Conservation (phyloP, 1,140 invertebrate genomes). For the Drosophila parvula region DNA sequence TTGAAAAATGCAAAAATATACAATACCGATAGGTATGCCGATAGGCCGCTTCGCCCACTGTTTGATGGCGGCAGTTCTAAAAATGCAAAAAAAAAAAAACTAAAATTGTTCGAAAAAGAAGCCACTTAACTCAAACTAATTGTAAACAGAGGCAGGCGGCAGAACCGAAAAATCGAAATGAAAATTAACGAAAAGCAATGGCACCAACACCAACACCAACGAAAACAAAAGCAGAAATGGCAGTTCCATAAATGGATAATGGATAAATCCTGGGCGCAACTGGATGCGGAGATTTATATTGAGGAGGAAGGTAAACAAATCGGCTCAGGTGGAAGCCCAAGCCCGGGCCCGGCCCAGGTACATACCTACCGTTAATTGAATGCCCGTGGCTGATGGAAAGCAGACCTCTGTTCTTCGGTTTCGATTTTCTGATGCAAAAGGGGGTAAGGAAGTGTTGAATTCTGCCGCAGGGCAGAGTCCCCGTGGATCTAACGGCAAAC, state of each 20-base stretch:
- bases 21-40: no score
- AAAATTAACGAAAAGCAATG: constrained; percentile 50
- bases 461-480: constrained; percentile 2
- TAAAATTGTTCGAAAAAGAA: constrained; percentile 3
- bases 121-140: constrained; percentile 74
- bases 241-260: constrained; percentile 34
- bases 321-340: constrained; percentile 25
- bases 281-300: constrained; percentile 71
- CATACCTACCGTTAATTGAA: constrained; percentile 61
- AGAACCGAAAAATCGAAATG: constrained; percentile 2
- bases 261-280: constrained; percentile 66
- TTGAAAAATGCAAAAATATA: no score
- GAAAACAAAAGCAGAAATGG: constrained; percentile 3
- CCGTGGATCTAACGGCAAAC: constrained; percentile 46
- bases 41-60: no score
- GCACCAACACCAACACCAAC: constrained; percentile 14
- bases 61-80: background rate
- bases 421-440: background rate
- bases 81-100: constrained; percentile 26
- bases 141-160: constrained; percentile 59
- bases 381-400: constrained; percentile 74
- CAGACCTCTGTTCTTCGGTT: constrained; percentile 47
- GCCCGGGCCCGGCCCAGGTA: constrained; percentile 35
- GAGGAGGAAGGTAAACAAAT: constrained; percentile 63
- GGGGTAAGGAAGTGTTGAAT: background rate